Conservation (phyloP, 2,797 vertebrate genomes). For the Scolopax rusticola region DNA sequence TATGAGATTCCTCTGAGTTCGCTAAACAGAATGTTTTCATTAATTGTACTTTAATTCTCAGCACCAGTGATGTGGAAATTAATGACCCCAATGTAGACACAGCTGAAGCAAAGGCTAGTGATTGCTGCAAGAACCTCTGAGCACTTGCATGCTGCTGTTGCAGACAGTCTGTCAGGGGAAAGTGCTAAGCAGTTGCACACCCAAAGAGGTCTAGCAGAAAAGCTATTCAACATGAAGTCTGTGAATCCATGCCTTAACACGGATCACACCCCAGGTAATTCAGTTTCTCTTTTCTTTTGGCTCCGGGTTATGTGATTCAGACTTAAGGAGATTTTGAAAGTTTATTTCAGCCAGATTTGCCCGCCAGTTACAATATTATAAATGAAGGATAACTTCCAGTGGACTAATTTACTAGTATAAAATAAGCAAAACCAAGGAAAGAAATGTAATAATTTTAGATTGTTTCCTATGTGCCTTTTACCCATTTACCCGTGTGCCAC, state of each 20-base stretch:
- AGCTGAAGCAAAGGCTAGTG: background rate
- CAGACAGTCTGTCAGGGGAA: background rate
- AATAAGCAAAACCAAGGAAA: background rate
- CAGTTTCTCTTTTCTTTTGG: background rate
- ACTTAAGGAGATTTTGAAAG: background rate
- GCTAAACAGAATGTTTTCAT: background rate
- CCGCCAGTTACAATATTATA: background rate
- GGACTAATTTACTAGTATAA: background rate
- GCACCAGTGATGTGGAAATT: background rate
- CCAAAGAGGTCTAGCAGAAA: background rate
- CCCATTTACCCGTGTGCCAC: background rate
- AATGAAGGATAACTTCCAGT: background rate
- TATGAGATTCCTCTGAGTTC: background rate
- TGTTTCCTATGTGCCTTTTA: background rate
- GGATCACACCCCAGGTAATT: background rate
- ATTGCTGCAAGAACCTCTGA: background rate
- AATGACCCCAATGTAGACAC: background rate
- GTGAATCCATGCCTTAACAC: background rate
- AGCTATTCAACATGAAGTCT: background rate
- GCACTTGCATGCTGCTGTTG: background rate
- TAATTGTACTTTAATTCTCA: background rate
- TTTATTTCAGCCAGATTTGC: background rate
- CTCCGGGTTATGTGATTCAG: background rate
- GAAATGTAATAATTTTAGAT: background rate
- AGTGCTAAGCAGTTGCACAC: background rate